Conservation (phyloP, 2,888 invertebrate species). For the Calameuta pallipes region DNA sequence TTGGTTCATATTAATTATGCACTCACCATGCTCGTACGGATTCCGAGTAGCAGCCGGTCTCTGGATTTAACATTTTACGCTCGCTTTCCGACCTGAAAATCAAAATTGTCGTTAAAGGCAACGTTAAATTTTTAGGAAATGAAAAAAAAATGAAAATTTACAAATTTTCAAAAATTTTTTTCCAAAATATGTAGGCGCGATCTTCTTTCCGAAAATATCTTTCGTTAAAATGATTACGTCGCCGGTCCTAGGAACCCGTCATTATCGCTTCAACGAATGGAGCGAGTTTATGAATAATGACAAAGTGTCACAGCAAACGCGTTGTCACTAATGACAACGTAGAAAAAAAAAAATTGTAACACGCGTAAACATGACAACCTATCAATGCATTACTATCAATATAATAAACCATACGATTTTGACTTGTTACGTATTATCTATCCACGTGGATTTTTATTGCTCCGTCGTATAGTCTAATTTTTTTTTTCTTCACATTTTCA, state of each 20-base stretch:
- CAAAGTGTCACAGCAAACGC: neutral
- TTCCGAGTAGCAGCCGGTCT: constrained; percentile 61
- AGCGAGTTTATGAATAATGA: neutral
- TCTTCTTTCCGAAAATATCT: neutral
- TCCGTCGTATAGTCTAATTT: neutral
- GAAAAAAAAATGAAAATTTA: neutral
- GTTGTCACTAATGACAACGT: neutral
- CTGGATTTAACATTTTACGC: constrained; percentile 64
- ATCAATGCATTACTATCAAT: constrained; percentile 1
- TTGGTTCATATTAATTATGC: neutral
- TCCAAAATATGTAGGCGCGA: neutral
- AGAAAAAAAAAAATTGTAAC: neutral
- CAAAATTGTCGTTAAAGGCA: neutral
- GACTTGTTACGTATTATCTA: neutral
- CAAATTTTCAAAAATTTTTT: neutral
- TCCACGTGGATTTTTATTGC: neutral
- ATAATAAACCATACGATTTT: neutral
- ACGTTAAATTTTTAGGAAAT: neutral
- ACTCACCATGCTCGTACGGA: constrained; percentile 64
- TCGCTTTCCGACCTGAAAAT: constrained; percentile 62
- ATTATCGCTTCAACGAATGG: constrained; percentile 30
- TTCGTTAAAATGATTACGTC: neutral
- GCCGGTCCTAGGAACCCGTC: constrained; percentile 21
- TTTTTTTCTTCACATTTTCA: neutral
- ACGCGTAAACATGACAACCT: neutral